Evolutionary conservation across 2,113 vertebrate species (phyloP).

Genomic region (Pontoporia blainvillei): DNA sequence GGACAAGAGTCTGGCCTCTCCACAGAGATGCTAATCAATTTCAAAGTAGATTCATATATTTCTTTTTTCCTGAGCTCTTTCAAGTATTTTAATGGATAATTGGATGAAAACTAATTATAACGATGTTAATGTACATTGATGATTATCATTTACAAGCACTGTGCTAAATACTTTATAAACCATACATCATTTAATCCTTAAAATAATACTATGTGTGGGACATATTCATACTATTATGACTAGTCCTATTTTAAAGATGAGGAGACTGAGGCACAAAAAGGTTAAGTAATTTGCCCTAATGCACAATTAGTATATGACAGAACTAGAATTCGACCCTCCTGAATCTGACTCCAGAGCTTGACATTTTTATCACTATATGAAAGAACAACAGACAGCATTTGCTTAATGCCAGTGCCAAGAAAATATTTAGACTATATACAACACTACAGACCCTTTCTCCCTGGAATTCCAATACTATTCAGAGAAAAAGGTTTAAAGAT

Average conservation of each 20-base stretch:
- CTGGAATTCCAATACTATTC: background rate
- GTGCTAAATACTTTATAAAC: background rate
- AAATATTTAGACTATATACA: background rate
- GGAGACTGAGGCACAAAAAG: background rate
- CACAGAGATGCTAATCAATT: background rate
- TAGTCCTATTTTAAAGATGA: background rate
- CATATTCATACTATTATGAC: background rate
- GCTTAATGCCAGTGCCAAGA: background rate
- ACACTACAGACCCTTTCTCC: fast-evolving
- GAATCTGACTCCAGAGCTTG: background rate
- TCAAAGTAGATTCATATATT: background rate
- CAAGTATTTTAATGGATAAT: background rate
- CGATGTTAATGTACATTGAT: background rate
- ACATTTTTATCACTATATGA: background rate
- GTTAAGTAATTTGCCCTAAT: background rate
- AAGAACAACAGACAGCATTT: background rate
- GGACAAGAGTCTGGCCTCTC: background rate
- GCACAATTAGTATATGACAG: background rate
- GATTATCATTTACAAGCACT: background rate
- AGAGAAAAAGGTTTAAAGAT: background rate
- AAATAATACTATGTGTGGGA: background rate
- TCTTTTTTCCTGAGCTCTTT: background rate
- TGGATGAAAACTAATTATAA: background rate
- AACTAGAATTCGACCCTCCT: background rate
- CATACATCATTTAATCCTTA: background rate